Percentiles rank a stretch among this genome's conserved stretches.
phyloP scores from a whole-genome alignment of 2,797 vertebrate genomes.

The Melopsittacus undulatus region DNA sequence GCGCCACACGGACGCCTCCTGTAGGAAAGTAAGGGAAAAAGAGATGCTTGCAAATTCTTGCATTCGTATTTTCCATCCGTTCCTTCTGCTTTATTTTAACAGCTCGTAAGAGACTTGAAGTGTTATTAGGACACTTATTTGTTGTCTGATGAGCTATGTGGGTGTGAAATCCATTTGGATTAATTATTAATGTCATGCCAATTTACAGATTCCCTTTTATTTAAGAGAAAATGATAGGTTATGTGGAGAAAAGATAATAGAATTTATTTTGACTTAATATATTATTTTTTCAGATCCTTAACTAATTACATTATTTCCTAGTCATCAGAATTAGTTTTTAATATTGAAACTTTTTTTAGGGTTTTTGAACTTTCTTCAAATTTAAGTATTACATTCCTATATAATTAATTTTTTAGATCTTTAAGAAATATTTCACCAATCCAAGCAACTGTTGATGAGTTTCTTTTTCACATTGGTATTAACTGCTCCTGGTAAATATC shows the following conservation, averaged over 20 bases:
- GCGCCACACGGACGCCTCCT: slow-evolving; percentile 61
- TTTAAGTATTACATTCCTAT: background rate
- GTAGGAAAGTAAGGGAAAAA: slow-evolving; percentile 2
- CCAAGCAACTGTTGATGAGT: background rate
- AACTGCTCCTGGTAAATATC: background rate
- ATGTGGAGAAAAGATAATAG: background rate
- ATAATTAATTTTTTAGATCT: background rate
- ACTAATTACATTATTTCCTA: background rate
- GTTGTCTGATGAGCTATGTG: background rate
- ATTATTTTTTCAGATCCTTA: background rate
- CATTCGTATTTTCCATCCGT: rapidly evolving
- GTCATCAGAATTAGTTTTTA: background rate
- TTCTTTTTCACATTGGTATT: background rate
- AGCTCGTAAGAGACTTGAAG: rapidly evolving
- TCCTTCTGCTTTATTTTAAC: background rate
- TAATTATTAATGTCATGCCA: background rate
- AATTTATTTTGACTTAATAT: background rate
- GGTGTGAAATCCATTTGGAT: background rate
- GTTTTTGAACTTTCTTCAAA: background rate
- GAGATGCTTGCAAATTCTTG: background rate
- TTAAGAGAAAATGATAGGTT: background rate
- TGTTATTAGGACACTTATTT: background rate
- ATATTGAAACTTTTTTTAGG: background rate
- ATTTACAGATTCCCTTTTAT: background rate
- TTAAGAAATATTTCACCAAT: background rate